Evolutionary conservation across 2,797 vertebrate species (phyloP).

Genomic region (Rallus crepitans): DNA sequence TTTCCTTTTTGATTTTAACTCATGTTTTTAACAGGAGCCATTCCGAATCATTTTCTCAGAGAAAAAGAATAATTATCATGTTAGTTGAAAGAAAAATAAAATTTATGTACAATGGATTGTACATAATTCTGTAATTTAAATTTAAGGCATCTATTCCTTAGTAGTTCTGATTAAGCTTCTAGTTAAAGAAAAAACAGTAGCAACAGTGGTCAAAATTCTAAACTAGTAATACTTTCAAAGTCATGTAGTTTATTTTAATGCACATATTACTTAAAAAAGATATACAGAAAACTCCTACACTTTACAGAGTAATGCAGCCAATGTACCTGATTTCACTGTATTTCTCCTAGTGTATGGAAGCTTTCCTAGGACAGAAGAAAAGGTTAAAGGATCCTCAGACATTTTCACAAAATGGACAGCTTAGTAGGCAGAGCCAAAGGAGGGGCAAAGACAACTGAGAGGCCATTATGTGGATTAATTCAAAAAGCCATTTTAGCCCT

Average conservation of each 20-base stretch:
- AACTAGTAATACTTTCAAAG: background rate
- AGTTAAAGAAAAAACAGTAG: background rate
- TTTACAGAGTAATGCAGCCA: background rate
- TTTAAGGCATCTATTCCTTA: background rate
- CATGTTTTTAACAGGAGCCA: background rate
- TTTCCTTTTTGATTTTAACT: background rate
- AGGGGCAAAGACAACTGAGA: conserved; percentile 13
- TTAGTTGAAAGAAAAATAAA: background rate
- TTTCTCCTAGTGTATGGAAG: background rate
- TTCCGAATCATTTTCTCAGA: background rate
- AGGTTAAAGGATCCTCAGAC: background rate
- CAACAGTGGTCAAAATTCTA: background rate
- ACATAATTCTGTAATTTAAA: background rate
- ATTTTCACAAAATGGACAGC: background rate
- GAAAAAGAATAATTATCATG: background rate
- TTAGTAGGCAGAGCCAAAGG: conserved; percentile 1
- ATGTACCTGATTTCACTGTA: background rate
- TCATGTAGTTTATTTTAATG: background rate
- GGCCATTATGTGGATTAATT: conserved; percentile 54
- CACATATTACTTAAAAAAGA: background rate
- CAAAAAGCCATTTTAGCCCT: conserved; percentile 41
- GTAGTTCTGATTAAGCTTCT: background rate
- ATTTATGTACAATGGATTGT: background rate
- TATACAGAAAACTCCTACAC: background rate
- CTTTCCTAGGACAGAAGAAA: background rate